Percentiles rank a stretch among this genome's conserved stretches.
These are phyloP conservation scores for Chrysina gloriosa DNA, from an alignment of 2,888 invertebrate genomes.

Conservation along the genomic window DNA sequence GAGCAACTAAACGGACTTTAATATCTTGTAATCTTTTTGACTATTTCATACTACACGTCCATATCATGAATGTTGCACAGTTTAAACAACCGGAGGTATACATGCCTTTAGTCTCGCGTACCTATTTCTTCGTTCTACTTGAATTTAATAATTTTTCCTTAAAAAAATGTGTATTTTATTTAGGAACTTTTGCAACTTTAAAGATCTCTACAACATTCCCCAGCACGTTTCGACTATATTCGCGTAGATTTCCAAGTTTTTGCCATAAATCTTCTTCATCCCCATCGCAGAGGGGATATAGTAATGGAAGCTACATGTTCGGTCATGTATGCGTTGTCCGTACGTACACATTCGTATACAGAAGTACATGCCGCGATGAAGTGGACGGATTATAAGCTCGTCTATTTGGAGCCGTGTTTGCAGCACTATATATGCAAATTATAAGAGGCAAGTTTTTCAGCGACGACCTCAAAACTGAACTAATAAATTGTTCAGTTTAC, in stretches of 20 bases:
- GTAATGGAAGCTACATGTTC: neutral
- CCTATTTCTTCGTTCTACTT: too few species aligned
- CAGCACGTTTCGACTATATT: constrained; percentile 4
- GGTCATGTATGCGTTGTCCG: constrained; percentile 3
- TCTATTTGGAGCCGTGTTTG: constrained; percentile 50
- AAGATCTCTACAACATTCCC: neutral
- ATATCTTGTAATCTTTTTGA: too few species aligned
- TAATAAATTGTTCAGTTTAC: constrained; percentile 59
- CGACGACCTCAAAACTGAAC: constrained; percentile 54
- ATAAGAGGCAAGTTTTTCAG: constrained; percentile 57
- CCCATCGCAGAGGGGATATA: neutral
- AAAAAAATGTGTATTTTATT: constrained; percentile 19
- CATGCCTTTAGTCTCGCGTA: too few species aligned
- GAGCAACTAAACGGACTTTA: too few species aligned
- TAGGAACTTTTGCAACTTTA: neutral
- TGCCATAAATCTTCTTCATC: neutral
- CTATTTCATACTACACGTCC: too few species aligned
- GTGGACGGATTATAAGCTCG: constrained; percentile 31
- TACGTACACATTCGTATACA: neutral
- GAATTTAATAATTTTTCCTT: constrained; percentile 4
- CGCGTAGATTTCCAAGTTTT: constrained; percentile 2
- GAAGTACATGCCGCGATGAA: constrained; percentile 4
- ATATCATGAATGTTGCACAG: too few species aligned
- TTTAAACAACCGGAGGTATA: too few species aligned
- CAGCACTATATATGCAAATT: constrained; percentile 60